phyloP scores from a whole-genome alignment of 2,888 invertebrate species.

The Yponomeuta malinellus region DNA sequence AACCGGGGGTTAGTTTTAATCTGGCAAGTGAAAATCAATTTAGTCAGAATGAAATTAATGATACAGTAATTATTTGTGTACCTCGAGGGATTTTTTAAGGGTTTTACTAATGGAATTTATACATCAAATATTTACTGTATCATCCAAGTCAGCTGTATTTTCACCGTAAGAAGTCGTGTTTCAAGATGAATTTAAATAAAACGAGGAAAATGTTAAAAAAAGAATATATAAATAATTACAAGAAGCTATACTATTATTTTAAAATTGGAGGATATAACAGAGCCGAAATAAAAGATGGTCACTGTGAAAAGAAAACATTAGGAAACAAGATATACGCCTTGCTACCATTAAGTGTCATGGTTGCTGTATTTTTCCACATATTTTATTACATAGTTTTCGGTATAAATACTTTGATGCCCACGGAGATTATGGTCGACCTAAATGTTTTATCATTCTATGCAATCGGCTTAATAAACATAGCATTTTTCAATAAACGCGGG shows the following conservation, averaged over 20 bases:
- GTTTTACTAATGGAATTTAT: too few species aligned
- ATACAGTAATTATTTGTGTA: too few species aligned
- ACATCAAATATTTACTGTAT: too few species aligned
- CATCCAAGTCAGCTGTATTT: too few species aligned
- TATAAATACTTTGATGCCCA: not conserved
- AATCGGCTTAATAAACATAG: constrained; percentile 30
- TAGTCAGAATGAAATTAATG: too few species aligned
- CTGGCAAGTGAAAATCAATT: too few species aligned
- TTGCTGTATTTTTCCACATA: not conserved
- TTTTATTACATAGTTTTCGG: not conserved
- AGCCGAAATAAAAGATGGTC: constrained; percentile 36
- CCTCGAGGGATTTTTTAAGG: too few species aligned
- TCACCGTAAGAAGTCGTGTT: not conserved
- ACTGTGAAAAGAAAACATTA: constrained; percentile 16
- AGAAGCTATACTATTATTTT: constrained; percentile 27
- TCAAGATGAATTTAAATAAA: constrained; percentile 2
- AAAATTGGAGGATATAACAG: constrained; percentile 38
- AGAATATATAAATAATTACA: constrained; percentile 33
- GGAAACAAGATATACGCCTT: not conserved
- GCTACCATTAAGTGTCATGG: not conserved
- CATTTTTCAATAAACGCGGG: constrained; percentile 35
- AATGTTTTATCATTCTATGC: not conserved
- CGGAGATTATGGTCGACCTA: not conserved
- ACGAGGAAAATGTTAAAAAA: constrained; percentile 15
- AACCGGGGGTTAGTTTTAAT: too few species aligned